Percentiles rank a stretch among this genome's conserved stretches.
These are phyloP conservation scores for Mongoloraphidia duomilia DNA, from an alignment of 2,888 invertebrate genomes.

Conservation along the genomic window DNA sequence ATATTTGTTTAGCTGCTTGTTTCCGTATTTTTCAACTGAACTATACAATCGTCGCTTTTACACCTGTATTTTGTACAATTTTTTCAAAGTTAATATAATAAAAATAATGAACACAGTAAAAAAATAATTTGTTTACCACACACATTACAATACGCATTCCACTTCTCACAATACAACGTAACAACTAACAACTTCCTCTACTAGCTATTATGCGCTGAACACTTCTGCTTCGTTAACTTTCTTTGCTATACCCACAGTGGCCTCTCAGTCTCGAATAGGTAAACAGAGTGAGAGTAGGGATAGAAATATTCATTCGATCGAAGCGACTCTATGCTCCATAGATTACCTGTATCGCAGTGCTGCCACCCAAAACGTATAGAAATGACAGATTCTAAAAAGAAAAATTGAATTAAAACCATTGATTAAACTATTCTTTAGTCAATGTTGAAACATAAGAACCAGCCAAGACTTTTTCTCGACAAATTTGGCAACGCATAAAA, in stretches of 20 bases:
- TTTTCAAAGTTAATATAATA: not conserved
- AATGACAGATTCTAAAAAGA: too few species aligned
- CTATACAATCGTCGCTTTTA: not conserved
- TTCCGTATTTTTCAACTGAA: not conserved
- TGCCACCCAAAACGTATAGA: too few species aligned
- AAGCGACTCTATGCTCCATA: slow-evolving; percentile 1
- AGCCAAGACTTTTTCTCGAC: too few species aligned
- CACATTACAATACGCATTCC: not conserved
- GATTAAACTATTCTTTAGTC: too few species aligned
- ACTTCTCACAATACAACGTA: slow-evolving; percentile 1
- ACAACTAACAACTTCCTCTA: not conserved
- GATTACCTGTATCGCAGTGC: slow-evolving; percentile 5
- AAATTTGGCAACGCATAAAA: too few species aligned
- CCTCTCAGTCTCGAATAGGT: too few species aligned
- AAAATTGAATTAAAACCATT: too few species aligned
- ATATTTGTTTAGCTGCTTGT: not conserved
- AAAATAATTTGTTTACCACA: slow-evolving; percentile 6
- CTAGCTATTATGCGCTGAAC: not conserved
- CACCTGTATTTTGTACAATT: not conserved
- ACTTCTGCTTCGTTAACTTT: not conserved
- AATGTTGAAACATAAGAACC: too few species aligned
- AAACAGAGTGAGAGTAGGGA: too few species aligned
- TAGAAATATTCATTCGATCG: slow-evolving; percentile 6
- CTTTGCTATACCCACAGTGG: not conserved
- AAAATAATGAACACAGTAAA: slow-evolving; percentile 6